Evolutionary conservation across 2,113 vertebrate species (phyloP), one percentile per base, ranked within the genome.

Genomic region (Scytalopus superciliaris): DNA sequence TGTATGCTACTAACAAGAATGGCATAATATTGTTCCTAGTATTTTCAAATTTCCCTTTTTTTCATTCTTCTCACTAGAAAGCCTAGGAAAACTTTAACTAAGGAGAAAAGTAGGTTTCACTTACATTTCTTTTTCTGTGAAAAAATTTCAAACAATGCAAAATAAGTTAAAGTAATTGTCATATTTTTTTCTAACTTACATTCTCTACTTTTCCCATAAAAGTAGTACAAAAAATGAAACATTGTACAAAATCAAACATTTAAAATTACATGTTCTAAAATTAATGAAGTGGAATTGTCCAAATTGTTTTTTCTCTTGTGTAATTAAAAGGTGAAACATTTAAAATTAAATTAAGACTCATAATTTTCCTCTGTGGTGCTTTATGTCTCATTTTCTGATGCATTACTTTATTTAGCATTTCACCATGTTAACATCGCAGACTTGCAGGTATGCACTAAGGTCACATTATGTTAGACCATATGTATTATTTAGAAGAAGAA

Each of bases 301-400:
- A 70, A 92, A 91, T n/a, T 89, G n/a, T 89, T 96, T 52, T 96
- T 90, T 90, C 45, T 87, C 80, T 80, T 28, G 22, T 67, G 23
- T 67, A 89, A 90, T 77, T 90, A 74, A 74, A 81, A 84, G 37
- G n/a, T 67, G 42, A 70, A 92, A 84, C 27, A 35, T 53, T 87
- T 77, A 44, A 87, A 92, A 84, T 73, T 57, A 73, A 86, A 89
- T 84, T 70, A 77, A 67, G 56, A 63, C 15, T 70, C 77, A 15
- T 24, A 27, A 42, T 86, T 92, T 91, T 90, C 33, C 27, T 81
- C 21, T 59, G 9, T 39, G 50, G 16, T 57, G 67, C 17, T 49
- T 89, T 59, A 66, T 37, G 31, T 77, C 68, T 89, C 30, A 12
- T 75, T 84, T 81, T 87, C 25, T 70, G 30, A 67, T 7, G 1